phyloP scores from a whole-genome alignment of 2,888 invertebrate genomes.

The Muscina levida region DNA sequence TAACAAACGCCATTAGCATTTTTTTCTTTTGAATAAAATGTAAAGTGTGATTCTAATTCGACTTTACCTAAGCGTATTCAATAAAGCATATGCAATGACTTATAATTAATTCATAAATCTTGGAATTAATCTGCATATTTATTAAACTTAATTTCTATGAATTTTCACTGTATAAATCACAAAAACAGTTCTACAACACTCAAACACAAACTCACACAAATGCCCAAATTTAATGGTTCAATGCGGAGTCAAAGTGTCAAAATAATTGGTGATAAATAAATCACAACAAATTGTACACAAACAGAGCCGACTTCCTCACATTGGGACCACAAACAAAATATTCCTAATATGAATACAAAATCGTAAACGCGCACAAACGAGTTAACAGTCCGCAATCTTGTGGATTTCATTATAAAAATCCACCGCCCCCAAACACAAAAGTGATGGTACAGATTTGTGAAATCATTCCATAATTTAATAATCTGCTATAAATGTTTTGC shows the following conservation, averaged over 20 bases:
- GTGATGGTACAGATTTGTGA: background rate
- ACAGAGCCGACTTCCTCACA: too few species aligned
- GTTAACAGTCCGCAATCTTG: background rate
- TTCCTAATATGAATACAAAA: background rate
- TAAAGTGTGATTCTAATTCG: too few species aligned
- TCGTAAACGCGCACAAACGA: too few species aligned
- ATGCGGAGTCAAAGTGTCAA: slow-evolving; percentile 50
- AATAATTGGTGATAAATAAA: slow-evolving; percentile 55
- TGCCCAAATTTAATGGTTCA: background rate
- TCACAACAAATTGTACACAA: slow-evolving; percentile 25
- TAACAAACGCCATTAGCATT: too few species aligned
- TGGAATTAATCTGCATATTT: slow-evolving; percentile 29
- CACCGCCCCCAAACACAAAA: background rate
- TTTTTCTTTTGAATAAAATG: too few species aligned
- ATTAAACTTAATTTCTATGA: slow-evolving; percentile 40
- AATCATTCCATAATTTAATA: slow-evolving; percentile 16
- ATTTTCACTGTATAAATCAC: slow-evolving; percentile 44
- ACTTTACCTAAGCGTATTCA: too few species aligned
- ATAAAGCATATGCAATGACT: too few species aligned
- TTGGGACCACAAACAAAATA: background rate
- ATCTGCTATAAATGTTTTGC: background rate
- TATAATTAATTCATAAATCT: slow-evolving; percentile 48
- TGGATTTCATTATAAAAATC: background rate
- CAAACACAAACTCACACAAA: slow-evolving; percentile 2
- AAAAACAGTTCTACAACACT: background rate